Conservation (phyloP, 1,140 invertebrate genomes). For the Phymorhynchus buccinoides region DNA sequence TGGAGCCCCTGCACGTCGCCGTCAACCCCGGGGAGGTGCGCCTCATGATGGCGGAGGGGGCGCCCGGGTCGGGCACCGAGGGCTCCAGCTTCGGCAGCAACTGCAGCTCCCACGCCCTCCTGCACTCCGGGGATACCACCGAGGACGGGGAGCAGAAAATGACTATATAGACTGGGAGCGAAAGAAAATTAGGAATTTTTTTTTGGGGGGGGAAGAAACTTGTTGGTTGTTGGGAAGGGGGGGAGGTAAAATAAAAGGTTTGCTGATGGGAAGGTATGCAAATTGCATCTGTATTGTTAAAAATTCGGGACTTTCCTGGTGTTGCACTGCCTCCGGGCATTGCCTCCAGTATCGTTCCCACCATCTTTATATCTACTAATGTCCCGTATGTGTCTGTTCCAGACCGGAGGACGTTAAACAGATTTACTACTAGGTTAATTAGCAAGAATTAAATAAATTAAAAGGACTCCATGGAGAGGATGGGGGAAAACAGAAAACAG, state of each 20-base stretch:
- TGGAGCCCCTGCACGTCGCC: slow-evolving; percentile 31
- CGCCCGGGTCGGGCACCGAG: slow-evolving; percentile 59
- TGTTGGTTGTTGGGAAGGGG: neutral
- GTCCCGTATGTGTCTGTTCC: no score
- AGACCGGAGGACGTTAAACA: no score
- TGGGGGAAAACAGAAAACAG: no score
- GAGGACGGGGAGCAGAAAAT: slow-evolving; percentile 33
- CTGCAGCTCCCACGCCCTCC: slow-evolving; percentile 56
- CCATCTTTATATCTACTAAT: no score
- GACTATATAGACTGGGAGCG: neutral
- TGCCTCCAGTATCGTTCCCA: no score
- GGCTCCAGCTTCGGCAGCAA: slow-evolving; percentile 65
- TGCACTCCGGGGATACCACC: slow-evolving; percentile 44
- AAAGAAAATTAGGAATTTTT: neutral
- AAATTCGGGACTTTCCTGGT: no score
- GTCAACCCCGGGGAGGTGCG: slow-evolving; percentile 41
- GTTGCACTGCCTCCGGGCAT: neutral
- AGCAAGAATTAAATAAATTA: no score
- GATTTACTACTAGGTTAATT: no score
- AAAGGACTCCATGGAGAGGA: no score
- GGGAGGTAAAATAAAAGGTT: neutral
- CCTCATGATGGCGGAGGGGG: slow-evolving; percentile 44
- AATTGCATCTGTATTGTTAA: no score
- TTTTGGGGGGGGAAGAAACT: neutral
- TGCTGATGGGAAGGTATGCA: no score